Conservation (phyloP, 2,797 vertebrate genomes). For the Oreortyx pictus region DNA sequence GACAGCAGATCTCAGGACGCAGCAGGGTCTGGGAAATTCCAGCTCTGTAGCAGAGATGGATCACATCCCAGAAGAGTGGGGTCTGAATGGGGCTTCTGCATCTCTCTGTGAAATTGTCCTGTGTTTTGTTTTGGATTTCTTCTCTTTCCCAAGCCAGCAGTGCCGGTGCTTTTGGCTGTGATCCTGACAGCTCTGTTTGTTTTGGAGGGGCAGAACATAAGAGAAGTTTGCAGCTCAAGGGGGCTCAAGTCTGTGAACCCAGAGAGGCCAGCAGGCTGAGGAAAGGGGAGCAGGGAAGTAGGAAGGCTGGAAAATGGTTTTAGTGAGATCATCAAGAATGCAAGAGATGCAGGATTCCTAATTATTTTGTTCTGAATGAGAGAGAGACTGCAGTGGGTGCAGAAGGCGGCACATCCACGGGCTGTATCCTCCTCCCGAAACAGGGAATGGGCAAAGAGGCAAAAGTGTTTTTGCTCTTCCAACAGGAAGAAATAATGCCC, state of each 20-base stretch:
- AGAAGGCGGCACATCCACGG: neutral
- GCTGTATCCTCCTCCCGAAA: neutral
- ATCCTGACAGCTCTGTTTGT: neutral
- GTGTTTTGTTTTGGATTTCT: neutral
- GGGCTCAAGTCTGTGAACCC: neutral
- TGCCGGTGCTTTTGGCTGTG: neutral
- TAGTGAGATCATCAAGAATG: neutral
- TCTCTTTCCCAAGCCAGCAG: neutral
- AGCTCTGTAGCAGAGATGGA: neutral
- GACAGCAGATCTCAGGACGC: neutral
- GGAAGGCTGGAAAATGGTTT: neutral
- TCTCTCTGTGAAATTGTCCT: neutral
- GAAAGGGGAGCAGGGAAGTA: neutral
- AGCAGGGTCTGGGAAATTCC: constrained; percentile 1
- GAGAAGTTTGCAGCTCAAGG: neutral
- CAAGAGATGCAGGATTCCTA: neutral
- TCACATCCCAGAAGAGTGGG: neutral
- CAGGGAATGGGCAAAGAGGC: neutral
- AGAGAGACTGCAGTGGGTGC: neutral
- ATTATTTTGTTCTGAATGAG: neutral
- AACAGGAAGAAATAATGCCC: constrained; percentile 38
- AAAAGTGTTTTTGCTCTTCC: neutral
- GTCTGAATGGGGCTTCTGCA: neutral
- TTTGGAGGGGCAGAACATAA: neutral
- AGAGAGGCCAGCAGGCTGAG: neutral